A percentile compares a stretch with the other conserved stretches of the same genome.
Conservation (phyloP, 2,113 vertebrate species). For the Galeopterus variegatus region DNA sequence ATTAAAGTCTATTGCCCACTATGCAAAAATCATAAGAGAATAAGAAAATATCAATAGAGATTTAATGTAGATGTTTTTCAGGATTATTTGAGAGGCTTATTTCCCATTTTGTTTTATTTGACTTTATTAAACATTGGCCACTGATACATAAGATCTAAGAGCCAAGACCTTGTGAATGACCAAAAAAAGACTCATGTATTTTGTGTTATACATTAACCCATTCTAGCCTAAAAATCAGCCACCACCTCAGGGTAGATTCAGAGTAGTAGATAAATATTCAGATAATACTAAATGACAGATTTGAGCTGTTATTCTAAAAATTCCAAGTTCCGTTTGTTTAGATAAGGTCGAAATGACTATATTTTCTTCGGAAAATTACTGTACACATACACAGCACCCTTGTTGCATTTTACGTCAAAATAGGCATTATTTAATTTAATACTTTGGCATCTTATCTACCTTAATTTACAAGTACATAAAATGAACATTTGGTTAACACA, state of each 20-base stretch:
- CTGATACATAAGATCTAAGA: background rate
- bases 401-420: conserved; percentile 35
- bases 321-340: background rate
- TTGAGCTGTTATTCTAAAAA: background rate
- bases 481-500: background rate
- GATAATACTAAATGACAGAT: background rate
- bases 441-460: background rate
- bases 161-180: background rate
- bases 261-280: background rate
- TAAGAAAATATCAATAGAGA: background rate
- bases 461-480: background rate
- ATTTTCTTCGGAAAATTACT: background rate
- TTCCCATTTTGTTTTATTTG: conserved; percentile 23
- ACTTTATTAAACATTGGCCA: background rate
- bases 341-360: background rate
- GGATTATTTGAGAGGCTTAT: background rate
- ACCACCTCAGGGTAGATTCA: background rate
- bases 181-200: background rate
- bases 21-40: background rate
- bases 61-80: background rate
- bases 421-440: background rate
- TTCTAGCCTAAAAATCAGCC: background rate
- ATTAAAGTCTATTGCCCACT: background rate
- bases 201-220: background rate
- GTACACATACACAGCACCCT: background rate